Percentiles rank a stretch among this genome's conserved stretches.
Evolutionary conservation across 2,797 vertebrate genomes (phyloP).

Genomic region (Schizopygopsis pylzovi): DNA sequence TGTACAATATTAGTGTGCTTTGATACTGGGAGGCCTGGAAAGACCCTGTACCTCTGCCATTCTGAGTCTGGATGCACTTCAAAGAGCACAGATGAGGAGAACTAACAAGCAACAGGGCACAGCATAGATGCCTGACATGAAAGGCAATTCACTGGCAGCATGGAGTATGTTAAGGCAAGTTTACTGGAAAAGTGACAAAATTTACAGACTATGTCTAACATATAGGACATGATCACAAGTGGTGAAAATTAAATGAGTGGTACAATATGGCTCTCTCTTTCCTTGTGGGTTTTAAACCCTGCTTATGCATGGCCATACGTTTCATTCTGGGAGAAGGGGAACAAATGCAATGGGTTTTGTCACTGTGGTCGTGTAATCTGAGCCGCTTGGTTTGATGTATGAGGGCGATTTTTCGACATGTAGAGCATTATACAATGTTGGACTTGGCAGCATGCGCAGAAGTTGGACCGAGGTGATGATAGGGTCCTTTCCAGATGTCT

Average conservation of each 20-base stretch:
- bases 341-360: slow-evolving; percentile 36
- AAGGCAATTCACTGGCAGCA: slow-evolving; percentile 39
- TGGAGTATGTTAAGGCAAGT: background rate
- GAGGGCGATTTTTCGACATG: slow-evolving; percentile 43
- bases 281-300: slow-evolving; percentile 17
- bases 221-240: background rate
- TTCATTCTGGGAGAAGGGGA: slow-evolving; percentile 8
- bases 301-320: slow-evolving; percentile 12
- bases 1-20: slow-evolving; percentile 75
- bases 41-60: slow-evolving; percentile 71
- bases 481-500: slow-evolving; percentile 51
- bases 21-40: slow-evolving; percentile 77
- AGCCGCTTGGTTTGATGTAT: slow-evolving; percentile 29
- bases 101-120: slow-evolving; percentile 26
- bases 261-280: background rate
- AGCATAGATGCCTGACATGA: slow-evolving; percentile 32
- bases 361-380: slow-evolving; percentile 29
- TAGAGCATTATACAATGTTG: slow-evolving; percentile 56
- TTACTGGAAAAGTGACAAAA: background rate
- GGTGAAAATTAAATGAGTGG: slow-evolving; percentile 14
- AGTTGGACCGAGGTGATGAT: slow-evolving; percentile 39
- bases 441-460: slow-evolving; percentile 55
- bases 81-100: slow-evolving; percentile 24
- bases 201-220: background rate
- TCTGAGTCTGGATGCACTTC: slow-evolving; percentile 73